Base-by-base conservation (phyloP, 1,140 invertebrate genomes). In the Drosophila arawakana region DNA sequence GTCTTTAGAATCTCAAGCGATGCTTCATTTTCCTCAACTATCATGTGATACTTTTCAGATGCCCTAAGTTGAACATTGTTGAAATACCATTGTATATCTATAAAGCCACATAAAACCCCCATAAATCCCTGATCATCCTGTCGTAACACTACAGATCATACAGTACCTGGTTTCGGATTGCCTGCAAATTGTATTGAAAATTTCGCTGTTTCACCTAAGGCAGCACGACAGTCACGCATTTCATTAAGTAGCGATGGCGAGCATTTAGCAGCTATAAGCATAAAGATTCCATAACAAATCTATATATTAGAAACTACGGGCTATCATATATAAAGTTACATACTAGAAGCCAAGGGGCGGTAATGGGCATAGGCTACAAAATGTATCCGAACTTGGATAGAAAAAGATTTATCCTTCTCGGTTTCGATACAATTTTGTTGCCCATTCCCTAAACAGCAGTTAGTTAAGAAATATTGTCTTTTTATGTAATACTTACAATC, bases 41-140 rank as follows among this genome's bases (percentile, higher is more conserved):
- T 18, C 81, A 97, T 95, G 80, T 94, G 94, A 76, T 98, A 94
- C 90, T 96, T 95, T 66, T 96, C 95, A 25, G 95, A 95, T 69
- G 95, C 95, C 84, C 95, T 94, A 66, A 98, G 93, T 68, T 97
- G 93, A 92, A 96, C 96, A 81, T 97, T 96, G 91, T 98, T 95
- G 91, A 96, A 96, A 92, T 97, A 98, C 98, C 98, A 99, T 78
- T 96, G 95, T 73, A 98, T 95, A 93, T 97, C 96, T 96, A 92
- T 66, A 94, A 93, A 66, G 76, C 61, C 13, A 43, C 1, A 73
- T 50, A 54, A 79, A 79, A 81, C 69, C 70, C 18, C 18, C 18
- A 21, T 21, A 21, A 74, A 72, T 73, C 35, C 39, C 60, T 37
- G 10, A 3, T 46, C 61, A 15, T 39, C 9, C 59, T 55, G 35